Evolutionary conservation across 2,888 invertebrate genomes (phyloP), one percentile per base, ranked within the genome.

Genomic region (Sphaeridia pumilis): DNA sequence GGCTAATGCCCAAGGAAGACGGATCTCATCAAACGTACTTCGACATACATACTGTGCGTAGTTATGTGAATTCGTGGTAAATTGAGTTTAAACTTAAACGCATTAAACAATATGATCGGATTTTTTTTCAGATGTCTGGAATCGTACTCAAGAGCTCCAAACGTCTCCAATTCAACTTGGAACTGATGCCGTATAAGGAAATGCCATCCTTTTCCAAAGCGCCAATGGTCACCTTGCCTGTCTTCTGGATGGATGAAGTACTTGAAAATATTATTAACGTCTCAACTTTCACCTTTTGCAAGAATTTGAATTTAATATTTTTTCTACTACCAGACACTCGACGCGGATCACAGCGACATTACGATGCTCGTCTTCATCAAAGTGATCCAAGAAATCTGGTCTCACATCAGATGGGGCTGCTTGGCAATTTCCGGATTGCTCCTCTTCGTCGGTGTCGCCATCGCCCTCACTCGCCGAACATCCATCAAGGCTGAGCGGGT

Each of bases 171-270:
- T 54, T 58, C 20, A 57, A 56, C 1, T 55, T 62, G 51, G 59
- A 64, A 46, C 24, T 62, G 14, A 51, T 43, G 7, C 60, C 64
- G 17, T 55, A 58, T 14, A 20, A 49, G 24, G 54, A 58, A 24
- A 54, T 61, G 46, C 55, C 60, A 21, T 44, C 55, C 3, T 49
- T 64, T 24, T 52, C 53, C n/a, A 57, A 55, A 26, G 46, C 56
- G 5, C 45, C 55, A 14, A 61, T 57, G 46, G 56, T 59, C 2
- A 57, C 56, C 25, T 54, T 64, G 17, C 64, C 64, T 4, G 44
- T 64, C 1, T 55, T 56, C 50, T 64, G 64, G 64, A 54, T 59
- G 28, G 59, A 64, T 46, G 61, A 64, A 57, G 64, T 64, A 56
- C 42, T 20, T 49, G 38, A 27, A 41, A 17, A 20, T 46, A n/a